Conservation (phyloP, 2,888 invertebrate species). For the Tribolium freemani region DNA sequence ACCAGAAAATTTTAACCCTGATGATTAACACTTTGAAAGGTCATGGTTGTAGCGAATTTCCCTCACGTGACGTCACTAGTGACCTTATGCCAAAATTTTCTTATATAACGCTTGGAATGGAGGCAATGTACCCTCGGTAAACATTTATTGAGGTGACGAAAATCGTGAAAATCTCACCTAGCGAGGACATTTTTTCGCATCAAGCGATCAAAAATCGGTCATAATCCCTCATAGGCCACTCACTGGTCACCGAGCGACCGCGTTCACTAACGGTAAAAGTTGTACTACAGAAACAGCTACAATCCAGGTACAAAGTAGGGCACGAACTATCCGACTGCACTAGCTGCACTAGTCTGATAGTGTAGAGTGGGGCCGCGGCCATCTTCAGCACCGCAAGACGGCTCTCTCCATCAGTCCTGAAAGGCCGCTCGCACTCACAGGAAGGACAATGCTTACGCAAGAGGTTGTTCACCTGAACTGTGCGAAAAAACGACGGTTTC, state of each 20-base stretch:
- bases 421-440: constrained; percentile 50
- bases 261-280: constrained; percentile 67
- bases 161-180: constrained; percentile 60
- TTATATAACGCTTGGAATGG: constrained; percentile 1
- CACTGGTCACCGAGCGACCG: constrained; percentile 53
- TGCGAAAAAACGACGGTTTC: constrained; percentile 67
- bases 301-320: constrained; percentile 68
- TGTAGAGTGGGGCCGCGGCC: constrained; percentile 57
- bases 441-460: constrained; percentile 66
- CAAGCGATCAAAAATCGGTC: constrained; percentile 48
- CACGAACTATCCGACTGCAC: constrained; percentile 65
- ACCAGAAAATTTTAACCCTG: constrained; percentile 4
- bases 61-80: constrained; percentile 15
- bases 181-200: constrained; percentile 66
- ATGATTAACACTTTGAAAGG: constrained; percentile 15
- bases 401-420: constrained; percentile 45
- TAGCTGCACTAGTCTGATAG: constrained; percentile 55
- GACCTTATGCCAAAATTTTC: constrained; percentile 1
- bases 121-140: neutral
- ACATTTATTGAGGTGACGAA: neutral
- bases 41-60: constrained; percentile 22
- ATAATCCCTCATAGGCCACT: neutral
- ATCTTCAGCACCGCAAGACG: constrained; percentile 52
- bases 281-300: constrained; percentile 68
- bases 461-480: constrained; percentile 67